Evolutionary conservation across 2,113 vertebrate species (phyloP).

Genomic region (Pterocles orientalis): DNA sequence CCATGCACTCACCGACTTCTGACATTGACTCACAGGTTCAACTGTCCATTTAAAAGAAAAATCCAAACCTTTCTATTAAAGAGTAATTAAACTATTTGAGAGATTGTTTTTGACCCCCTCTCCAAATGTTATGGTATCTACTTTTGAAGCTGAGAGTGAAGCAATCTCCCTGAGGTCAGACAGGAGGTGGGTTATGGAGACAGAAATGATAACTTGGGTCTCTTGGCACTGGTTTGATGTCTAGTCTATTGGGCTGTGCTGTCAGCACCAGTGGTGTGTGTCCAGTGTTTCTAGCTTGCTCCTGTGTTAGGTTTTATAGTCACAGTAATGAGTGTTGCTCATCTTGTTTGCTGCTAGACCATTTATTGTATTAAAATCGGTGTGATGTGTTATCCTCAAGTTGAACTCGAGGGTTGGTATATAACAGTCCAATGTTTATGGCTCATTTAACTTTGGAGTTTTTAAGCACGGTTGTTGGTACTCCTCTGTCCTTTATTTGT

Average conservation of each 20-base stretch:
- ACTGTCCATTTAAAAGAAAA: not conserved
- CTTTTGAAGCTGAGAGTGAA: not conserved
- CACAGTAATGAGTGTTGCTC: not conserved
- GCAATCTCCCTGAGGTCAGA: not conserved
- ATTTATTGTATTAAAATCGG: not conserved
- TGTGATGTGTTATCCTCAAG: not conserved
- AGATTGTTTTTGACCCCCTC: accelerated
- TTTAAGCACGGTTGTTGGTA: not conserved
- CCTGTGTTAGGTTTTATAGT: not conserved
- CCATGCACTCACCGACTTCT: accelerated
- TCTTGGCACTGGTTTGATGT: not conserved
- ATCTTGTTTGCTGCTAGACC: not conserved
- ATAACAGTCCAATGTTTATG: not conserved
- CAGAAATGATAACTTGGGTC: not conserved
- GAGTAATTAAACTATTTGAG: not conserved
- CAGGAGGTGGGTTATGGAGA: not conserved
- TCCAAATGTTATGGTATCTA: not conserved
- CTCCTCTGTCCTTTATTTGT: not conserved
- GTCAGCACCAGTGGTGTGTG: accelerated
- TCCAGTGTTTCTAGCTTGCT: not conserved
- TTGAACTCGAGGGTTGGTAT: not conserved
- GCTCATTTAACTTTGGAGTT: not conserved
- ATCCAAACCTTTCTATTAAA: not conserved
- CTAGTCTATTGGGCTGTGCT: not conserved
- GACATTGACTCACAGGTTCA: not conserved